A percentile compares a stretch with the other conserved stretches of the same genome.
Conservation (phyloP, 1,140 invertebrate genomes). For the Antheraea pernyi region DNA sequence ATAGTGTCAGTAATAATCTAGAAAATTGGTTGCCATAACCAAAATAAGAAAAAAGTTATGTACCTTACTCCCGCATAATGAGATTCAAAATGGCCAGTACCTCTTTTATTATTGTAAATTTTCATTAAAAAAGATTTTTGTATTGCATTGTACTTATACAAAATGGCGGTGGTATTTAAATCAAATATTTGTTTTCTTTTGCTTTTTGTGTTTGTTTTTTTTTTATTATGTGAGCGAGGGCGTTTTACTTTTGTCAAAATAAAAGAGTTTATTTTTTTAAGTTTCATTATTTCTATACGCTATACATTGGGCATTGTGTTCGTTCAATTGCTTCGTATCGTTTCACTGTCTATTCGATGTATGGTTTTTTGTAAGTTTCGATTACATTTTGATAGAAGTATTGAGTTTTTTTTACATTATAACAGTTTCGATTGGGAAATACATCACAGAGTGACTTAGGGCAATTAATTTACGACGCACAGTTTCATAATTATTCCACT, state of each 20-base stretch:
- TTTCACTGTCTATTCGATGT: background rate
- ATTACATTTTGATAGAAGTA: too few species aligned
- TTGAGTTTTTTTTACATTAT: too few species aligned
- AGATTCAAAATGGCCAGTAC: constrained; percentile 4
- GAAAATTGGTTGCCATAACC: too few species aligned
- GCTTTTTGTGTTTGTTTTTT: background rate
- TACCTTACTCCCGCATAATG: background rate
- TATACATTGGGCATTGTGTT: background rate
- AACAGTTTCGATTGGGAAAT: too few species aligned
- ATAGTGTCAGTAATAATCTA: too few species aligned
- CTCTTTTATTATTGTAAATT: constrained; percentile 5
- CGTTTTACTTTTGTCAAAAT: background rate
- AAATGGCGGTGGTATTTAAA: constrained; percentile 4
- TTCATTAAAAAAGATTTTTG: background rate
- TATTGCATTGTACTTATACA: constrained; percentile 3
- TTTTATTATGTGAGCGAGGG: background rate
- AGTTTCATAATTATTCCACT: too few species aligned
- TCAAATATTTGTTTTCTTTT: constrained; percentile 5
- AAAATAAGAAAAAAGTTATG: too few species aligned
- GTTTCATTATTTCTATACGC: background rate
- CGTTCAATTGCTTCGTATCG: background rate
- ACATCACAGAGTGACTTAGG: too few species aligned
- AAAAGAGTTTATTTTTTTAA: background rate
- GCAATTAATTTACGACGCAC: too few species aligned
- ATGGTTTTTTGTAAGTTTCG: background rate